These are phyloP conservation scores for Thereva nobilitata DNA, from an alignment of 2,888 invertebrate species.

Conservation along the genomic window DNA sequence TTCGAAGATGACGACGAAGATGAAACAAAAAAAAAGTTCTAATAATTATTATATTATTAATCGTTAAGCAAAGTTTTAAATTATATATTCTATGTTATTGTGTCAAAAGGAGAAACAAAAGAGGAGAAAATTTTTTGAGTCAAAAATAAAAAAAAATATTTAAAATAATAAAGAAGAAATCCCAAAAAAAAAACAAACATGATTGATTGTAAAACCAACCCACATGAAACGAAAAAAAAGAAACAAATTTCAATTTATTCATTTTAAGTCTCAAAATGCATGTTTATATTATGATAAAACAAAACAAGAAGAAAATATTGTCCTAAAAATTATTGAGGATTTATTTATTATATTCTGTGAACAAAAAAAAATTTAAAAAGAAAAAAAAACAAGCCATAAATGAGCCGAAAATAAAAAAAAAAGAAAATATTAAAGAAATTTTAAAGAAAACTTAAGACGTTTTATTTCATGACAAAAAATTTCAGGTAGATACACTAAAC, in stretches of 20 bases:
- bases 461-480: too few species aligned
- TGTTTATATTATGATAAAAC: not conserved
- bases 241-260: not conserved
- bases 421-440: too few species aligned
- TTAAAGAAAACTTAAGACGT: too few species aligned
- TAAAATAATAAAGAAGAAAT: constrained; percentile 9
- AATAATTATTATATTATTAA: constrained; percentile 14
- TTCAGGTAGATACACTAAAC: too few species aligned
- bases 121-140: not conserved
- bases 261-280: not conserved
- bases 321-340: too few species aligned
- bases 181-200: constrained; percentile 1
- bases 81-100: constrained; percentile 29
- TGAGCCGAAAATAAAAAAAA: too few species aligned
- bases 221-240: not conserved
- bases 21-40: constrained; percentile 11
- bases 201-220: constrained; percentile 1
- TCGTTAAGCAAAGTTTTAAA: constrained; percentile 30
- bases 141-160: constrained; percentile 9
- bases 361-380: too few species aligned
- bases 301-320: not conserved
- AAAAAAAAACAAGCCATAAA: too few species aligned
- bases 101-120: constrained; percentile 11
- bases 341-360: too few species aligned
- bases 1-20: not conserved